phyloP scores from a whole-genome alignment of 1,140 invertebrate genomes.

The Pararge aegeria region DNA sequence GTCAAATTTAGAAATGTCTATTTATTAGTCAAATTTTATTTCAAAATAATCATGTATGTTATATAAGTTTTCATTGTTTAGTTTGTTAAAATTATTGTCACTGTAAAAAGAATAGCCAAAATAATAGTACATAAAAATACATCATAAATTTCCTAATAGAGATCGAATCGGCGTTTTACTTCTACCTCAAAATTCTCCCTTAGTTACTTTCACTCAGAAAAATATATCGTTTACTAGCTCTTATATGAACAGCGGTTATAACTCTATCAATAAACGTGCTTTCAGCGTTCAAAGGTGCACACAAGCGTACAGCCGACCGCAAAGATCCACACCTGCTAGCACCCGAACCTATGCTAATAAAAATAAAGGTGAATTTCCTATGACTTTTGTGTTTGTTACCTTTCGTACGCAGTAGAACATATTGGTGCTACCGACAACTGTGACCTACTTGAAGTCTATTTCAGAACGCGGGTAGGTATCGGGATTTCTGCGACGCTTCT shows the following conservation, averaged over 20 bases:
- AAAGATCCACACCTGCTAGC: not conserved
- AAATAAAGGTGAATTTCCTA: not conserved
- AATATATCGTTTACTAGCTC: not conserved
- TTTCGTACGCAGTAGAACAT: not conserved
- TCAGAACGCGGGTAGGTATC: not conserved
- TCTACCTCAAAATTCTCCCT: no score
- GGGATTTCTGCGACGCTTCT: slow-evolving; percentile 3
- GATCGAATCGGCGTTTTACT: no score
- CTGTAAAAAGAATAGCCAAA: no score
- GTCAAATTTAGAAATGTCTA: no score
- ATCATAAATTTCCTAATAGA: no score
- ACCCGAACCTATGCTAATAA: not conserved
- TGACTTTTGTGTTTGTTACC: not conserved
- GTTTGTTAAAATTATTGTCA: no score
- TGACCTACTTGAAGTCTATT: slow-evolving; percentile 2
- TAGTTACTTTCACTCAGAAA: no score
- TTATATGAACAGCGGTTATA: not conserved
- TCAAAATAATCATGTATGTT: no score
- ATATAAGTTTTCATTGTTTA: no score
- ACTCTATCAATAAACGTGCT: slow-evolving; percentile 1
- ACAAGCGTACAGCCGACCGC: not conserved
- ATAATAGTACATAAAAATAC: no score
- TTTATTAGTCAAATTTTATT: no score
- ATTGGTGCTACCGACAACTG: not conserved
- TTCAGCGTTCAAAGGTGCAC: slow-evolving; percentile 1